Percentiles rank a stretch among this genome's conserved stretches.
These are phyloP conservation scores for Zaprionus inermis DNA, from an alignment of 1,140 invertebrate genomes.

Conservation along the genomic window DNA sequence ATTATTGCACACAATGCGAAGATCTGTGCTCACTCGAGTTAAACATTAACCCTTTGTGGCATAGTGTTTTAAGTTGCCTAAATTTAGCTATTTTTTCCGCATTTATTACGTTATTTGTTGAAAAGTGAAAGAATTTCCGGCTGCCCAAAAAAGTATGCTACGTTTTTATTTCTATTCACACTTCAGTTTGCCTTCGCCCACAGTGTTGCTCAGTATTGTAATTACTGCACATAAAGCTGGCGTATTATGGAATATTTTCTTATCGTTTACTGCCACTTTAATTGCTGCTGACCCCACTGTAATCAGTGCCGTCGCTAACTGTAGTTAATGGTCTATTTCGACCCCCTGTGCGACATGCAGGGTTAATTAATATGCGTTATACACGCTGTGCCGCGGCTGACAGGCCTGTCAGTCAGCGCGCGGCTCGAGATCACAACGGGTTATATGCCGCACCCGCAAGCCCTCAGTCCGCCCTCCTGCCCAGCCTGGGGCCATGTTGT, in stretches of 20 bases:
- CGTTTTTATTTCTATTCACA: no score
- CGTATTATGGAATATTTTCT: no score
- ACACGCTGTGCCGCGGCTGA: slow-evolving; percentile 12
- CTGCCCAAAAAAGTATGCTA: no score
- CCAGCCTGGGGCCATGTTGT: slow-evolving; percentile 29
- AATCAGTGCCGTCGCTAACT: not conserved
- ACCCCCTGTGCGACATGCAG: not conserved
- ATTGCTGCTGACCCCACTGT: not conserved
- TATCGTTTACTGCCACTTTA: not conserved
- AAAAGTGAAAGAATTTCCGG: no score
- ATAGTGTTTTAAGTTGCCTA: not conserved
- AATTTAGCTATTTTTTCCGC: no score
- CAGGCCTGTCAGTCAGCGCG: slow-evolving; percentile 54
- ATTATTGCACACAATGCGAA: no score
- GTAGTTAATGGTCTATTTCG: not conserved
- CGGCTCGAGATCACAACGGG: slow-evolving; percentile 59
- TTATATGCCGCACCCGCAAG: slow-evolving; percentile 22
- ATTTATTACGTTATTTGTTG: no score
- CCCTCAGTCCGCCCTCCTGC: not conserved
- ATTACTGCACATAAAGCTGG: no score
- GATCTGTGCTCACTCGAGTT: no score
- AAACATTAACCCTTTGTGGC: not conserved
- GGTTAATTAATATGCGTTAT: slow-evolving; percentile 34
- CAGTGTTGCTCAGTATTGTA: no score
- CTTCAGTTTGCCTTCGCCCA: no score